Conservation (phyloP, 2,113 vertebrate genomes). For the Hymenochirus boettgeri region DNA sequence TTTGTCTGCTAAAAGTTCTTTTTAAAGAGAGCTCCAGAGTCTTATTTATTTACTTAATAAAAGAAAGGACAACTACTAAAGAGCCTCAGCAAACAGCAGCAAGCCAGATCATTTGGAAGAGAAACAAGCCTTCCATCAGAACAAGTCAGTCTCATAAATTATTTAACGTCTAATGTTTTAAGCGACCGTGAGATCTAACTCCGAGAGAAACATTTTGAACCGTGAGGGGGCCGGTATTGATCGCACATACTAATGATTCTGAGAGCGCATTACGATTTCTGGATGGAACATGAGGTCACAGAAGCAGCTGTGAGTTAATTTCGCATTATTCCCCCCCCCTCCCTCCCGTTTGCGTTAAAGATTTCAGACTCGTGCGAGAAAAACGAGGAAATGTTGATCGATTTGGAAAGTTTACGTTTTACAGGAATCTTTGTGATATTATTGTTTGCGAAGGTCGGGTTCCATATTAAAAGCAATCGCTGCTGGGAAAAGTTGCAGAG, state of each 20-base stretch:
- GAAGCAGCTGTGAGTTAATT: background rate
- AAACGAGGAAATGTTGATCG: no score
- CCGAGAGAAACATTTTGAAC: constrained; percentile 36
- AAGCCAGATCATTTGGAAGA: constrained; percentile 19
- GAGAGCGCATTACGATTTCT: constrained; percentile 23
- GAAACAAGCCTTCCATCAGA: constrained; percentile 36
- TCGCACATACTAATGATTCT: constrained; percentile 32
- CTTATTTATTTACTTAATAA: background rate
- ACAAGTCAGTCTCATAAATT: constrained; percentile 37
- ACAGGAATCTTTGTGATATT: no score
- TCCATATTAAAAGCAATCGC: no score
- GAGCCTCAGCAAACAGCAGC: constrained; percentile 8
- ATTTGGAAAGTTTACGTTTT: no score
- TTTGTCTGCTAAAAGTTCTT: no score
- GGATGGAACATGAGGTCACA: constrained; percentile 25
- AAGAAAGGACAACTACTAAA: background rate
- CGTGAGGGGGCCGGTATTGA: constrained; percentile 32
- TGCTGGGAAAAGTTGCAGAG: no score
- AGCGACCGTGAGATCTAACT: constrained; percentile 33
- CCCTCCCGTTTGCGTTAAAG: no score
- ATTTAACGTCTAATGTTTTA: constrained; percentile 38
- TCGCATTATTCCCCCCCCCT: no score
- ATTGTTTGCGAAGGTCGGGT: no score
- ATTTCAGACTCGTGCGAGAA: no score
- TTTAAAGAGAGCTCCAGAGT: no score